Percentiles rank a stretch among this genome's conserved stretches.
Conservation (phyloP, 2,888 invertebrate genomes). For the Drosophila recens region DNA sequence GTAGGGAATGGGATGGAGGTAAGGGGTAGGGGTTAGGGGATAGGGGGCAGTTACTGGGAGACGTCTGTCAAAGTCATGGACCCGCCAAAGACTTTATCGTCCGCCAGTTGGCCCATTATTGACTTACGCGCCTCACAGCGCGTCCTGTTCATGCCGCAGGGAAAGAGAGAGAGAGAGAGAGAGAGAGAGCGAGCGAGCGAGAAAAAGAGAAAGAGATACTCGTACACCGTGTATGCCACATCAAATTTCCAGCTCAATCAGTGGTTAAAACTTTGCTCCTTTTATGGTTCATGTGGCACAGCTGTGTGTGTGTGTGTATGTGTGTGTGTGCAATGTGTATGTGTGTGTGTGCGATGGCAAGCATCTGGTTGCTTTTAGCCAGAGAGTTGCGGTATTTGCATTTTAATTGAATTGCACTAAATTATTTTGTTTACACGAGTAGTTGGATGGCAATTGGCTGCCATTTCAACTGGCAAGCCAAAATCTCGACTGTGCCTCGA, state of each 20-base stretch:
- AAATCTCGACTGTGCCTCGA: not conserved
- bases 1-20: not conserved
- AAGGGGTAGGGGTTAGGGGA: no score
- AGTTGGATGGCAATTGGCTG: constrained; percentile 27
- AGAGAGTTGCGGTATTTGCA: constrained; percentile 66
- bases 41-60: not conserved
- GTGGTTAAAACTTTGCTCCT: constrained; percentile 54
- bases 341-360: constrained; percentile 1
- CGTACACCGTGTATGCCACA: constrained; percentile 42
- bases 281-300: constrained; percentile 56
- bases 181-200: no score
- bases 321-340: not conserved
- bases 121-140: constrained; percentile 49
- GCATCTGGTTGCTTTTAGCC: constrained; percentile 19
- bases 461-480: constrained; percentile 17
- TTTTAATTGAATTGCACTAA: constrained; percentile 80
- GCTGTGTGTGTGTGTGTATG: constrained; percentile 14
- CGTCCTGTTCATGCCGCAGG: constrained; percentile 1
- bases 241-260: constrained; percentile 72
- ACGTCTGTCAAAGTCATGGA: constrained; percentile 50
- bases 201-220: no score
- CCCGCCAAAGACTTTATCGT: constrained; percentile 28
- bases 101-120: constrained; percentile 54
- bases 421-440: constrained; percentile 64
- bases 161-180: no score